Evolutionary conservation across 2,113 vertebrate species (phyloP).

Genomic region (Syrmaticus mikado): DNA sequence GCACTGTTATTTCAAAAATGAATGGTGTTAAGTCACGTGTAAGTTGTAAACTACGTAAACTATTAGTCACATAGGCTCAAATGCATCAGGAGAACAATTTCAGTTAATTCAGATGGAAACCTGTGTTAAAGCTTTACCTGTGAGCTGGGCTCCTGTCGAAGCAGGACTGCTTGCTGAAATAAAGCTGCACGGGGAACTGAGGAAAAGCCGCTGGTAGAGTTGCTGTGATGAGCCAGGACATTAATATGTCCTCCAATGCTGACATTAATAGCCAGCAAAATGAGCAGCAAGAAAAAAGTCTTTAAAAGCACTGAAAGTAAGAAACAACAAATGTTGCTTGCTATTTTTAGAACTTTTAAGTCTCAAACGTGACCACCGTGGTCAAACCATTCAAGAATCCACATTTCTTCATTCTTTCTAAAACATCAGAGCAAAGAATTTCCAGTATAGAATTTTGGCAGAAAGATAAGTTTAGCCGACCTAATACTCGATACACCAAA

Average conservation of each 20-base stretch:
- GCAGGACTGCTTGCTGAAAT: background rate
- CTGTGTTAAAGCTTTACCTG: background rate
- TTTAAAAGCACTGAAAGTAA: background rate
- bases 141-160: background rate
- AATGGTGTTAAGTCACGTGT: background rate
- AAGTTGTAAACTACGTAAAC: conserved; percentile 58
- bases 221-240: background rate
- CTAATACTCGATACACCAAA: background rate
- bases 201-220: background rate
- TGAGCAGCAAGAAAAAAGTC: accelerated
- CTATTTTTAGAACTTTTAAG: background rate
- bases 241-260: background rate
- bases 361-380: background rate
- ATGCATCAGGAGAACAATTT: background rate
- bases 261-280: background rate
- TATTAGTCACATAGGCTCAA: conserved; percentile 14
- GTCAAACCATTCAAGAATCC: background rate
- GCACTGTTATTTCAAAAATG: conserved; percentile 37
- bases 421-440: background rate
- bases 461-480: background rate
- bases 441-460: background rate
- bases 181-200: background rate
- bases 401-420: background rate
- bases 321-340: background rate
- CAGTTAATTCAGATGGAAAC: background rate